Percentiles rank a stretch among this genome's conserved stretches.
phyloP scores from a whole-genome alignment of 2,888 invertebrate species.

The Lochmaea crataegi region DNA sequence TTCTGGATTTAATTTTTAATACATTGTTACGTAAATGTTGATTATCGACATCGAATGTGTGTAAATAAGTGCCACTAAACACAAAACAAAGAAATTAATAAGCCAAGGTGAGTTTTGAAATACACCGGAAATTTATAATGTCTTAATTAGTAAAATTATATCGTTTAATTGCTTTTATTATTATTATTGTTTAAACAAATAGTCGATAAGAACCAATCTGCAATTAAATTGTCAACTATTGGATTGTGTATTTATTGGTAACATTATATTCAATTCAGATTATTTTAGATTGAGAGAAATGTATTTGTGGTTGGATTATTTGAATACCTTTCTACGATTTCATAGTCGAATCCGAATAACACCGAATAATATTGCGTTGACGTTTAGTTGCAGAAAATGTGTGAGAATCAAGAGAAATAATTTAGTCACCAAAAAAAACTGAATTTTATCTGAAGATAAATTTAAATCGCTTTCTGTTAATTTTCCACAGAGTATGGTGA shows the following conservation, averaged over 20 bases:
- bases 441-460: background rate
- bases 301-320: background rate
- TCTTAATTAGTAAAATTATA: background rate
- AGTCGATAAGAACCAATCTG: background rate
- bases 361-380: background rate
- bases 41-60: conserved; percentile 2
- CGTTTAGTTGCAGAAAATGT: background rate
- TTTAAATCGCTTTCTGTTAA: conserved; percentile 19
- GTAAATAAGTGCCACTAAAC: background rate
- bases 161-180: background rate
- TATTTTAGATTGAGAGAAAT: background rate
- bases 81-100: background rate
- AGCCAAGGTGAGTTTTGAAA: background rate
- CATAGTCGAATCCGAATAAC: background rate
- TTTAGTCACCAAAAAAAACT: background rate
- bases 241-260: no score
- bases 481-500: background rate
- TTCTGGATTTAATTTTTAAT: background rate
- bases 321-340: background rate
- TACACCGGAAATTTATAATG: background rate
- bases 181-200: background rate
- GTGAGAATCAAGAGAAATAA: background rate
- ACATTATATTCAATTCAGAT: background rate
- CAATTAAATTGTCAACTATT: no score
- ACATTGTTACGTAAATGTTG: background rate